Conservation (phyloP, 1,140 invertebrate species). For the Drosophila tsacasi region DNA sequence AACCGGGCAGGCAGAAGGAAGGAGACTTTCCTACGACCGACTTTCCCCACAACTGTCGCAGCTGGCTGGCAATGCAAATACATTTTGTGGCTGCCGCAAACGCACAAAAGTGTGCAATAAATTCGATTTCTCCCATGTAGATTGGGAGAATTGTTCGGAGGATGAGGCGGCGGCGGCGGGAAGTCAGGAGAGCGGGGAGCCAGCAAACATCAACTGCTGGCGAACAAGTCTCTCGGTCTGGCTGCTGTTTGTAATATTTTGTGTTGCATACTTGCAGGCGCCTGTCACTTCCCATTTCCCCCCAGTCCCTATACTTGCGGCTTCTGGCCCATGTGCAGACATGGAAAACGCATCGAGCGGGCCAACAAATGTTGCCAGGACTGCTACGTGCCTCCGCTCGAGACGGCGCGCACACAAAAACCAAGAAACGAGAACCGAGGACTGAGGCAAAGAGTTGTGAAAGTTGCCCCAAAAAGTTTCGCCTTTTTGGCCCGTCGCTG, state of each 20-base stretch:
- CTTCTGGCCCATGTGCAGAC: constrained; percentile 60
- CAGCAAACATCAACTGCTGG: constrained; percentile 59
- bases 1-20: constrained; percentile 28
- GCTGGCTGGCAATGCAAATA: constrained; percentile 67
- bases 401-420: constrained; percentile 25
- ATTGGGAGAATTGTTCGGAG: constrained; percentile 5
- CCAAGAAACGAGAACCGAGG: constrained; percentile 33
- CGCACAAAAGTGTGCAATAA: constrained; percentile 78
- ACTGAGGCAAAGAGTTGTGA: constrained; percentile 56
- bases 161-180: background rate
- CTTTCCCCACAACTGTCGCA: constrained; percentile 62
- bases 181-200: background rate
- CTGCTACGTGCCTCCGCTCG: constrained; percentile 55
- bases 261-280: constrained; percentile 59
- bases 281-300: constrained; percentile 40
- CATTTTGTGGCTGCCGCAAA: constrained; percentile 70
- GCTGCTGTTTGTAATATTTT: constrained; percentile 69
- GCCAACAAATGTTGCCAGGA: constrained; percentile 68
- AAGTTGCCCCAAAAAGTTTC: constrained; percentile 48
- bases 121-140: constrained; percentile 64
- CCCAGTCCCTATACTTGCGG: constrained; percentile 24
- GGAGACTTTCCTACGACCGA: background rate
- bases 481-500: constrained; percentile 24
- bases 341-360: constrained; percentile 67
- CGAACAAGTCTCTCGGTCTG: constrained; percentile 58